Evolutionary conservation across 2,888 invertebrate species (phyloP).

Genomic region (Cerastoderma edule): DNA sequence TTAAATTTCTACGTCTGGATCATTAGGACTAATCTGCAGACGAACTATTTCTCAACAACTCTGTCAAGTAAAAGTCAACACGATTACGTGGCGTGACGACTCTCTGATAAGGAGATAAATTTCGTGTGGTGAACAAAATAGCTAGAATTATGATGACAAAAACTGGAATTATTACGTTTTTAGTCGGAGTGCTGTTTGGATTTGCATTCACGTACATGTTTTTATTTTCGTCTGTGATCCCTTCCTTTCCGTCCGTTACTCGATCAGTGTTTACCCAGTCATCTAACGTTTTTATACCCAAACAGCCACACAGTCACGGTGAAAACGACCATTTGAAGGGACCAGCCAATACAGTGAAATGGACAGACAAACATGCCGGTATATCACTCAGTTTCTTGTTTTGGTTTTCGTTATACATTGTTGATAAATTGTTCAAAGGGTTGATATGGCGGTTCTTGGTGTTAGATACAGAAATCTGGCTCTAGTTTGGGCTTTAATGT

Average conservation of each 20-base stretch:
- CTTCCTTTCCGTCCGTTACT: slow-evolving; percentile 7
- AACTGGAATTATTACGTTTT: slow-evolving; percentile 60
- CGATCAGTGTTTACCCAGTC: slow-evolving; percentile 3
- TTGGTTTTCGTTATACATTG: background rate
- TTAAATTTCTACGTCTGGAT: no score
- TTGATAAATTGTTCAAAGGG: background rate
- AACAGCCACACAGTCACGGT: slow-evolving; percentile 40
- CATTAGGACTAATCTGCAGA: no score
- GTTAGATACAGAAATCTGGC: no score
- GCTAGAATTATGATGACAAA: slow-evolving; percentile 38
- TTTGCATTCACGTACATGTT: slow-evolving; percentile 64
- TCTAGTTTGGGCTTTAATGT: no score
- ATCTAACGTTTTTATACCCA: slow-evolving; percentile 27
- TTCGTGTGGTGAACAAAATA: background rate
- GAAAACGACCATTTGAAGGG: slow-evolving; percentile 33
- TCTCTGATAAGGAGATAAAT: background rate
- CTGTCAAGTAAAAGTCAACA: background rate
- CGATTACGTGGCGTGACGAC: slow-evolving; percentile 17
- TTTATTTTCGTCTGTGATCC: slow-evolving; percentile 36
- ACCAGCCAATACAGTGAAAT: slow-evolving; percentile 28
- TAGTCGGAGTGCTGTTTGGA: slow-evolving; percentile 65
- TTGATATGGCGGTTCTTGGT: no score
- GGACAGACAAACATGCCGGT: slow-evolving; percentile 32
- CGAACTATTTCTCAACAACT: no score
- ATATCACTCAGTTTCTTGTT: no score